phyloP scores from a whole-genome alignment of 2,113 vertebrate species.

The Plecotus auritus region DNA sequence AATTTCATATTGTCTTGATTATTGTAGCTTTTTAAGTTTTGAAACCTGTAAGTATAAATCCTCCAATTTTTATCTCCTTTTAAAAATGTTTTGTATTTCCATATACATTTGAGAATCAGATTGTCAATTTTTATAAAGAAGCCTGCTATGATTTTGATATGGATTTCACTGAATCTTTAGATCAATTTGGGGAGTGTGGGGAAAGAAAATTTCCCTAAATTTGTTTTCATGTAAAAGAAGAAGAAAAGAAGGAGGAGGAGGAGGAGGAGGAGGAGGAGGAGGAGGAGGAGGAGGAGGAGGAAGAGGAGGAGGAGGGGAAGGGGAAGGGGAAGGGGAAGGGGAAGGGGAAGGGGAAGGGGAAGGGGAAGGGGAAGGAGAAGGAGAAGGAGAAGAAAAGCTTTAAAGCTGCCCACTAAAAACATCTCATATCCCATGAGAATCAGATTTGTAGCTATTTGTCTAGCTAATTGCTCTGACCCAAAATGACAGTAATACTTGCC shows the following conservation, averaged over 20 bases:
- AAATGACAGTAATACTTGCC: neutral
- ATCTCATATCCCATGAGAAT: neutral
- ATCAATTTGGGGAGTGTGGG: neutral
- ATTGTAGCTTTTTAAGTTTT: neutral
- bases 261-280: too few relatives aligned
- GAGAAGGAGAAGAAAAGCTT: neutral
- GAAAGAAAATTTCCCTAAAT: neutral
- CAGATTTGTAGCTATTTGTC: neutral
- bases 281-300: too few relatives aligned
- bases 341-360: too few relatives aligned
- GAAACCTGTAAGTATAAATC: neutral
- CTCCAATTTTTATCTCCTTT: neutral
- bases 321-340: too few relatives aligned
- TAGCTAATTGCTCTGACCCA: neutral
- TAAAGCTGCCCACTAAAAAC: neutral
- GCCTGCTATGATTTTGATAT: neutral
- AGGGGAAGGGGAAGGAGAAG: too few relatives aligned
- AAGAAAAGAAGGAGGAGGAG: neutral
- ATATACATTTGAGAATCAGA: neutral
- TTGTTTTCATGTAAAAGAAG: neutral
- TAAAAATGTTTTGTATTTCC: neutral
- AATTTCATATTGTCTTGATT: neutral
- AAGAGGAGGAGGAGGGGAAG: too few relatives aligned
- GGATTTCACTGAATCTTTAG: neutral
- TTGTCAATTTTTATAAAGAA: neutral